Evolutionary conservation across 2,888 invertebrate species (phyloP).

Genomic region (Hemithea aestivaria): DNA sequence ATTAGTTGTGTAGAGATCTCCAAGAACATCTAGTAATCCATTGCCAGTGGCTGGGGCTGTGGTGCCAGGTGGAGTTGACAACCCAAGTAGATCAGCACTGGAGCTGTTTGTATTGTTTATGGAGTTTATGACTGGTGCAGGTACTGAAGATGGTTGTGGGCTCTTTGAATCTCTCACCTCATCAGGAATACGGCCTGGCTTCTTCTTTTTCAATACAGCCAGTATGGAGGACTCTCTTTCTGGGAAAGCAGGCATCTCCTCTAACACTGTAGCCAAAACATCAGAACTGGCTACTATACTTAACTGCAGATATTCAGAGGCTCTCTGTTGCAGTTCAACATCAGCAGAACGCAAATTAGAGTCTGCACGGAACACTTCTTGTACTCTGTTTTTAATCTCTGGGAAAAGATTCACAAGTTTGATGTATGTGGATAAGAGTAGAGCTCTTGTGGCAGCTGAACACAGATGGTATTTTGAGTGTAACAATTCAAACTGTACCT

Average conservation of each 20-base stretch:
- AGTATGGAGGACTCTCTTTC: constrained; percentile 98
- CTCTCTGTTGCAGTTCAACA: constrained; percentile 98
- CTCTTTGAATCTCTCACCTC: constrained; percentile 91
- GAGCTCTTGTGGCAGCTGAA: constrained; percentile 97
- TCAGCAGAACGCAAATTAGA: constrained; percentile 98
- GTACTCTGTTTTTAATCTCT: constrained; percentile 97
- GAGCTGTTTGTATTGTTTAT: constrained; percentile 73
- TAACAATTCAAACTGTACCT: constrained; percentile 97
- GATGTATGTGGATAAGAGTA: constrained; percentile 98
- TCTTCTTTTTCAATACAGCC: constrained; percentile 98
- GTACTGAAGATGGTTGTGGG: constrained; percentile 74
- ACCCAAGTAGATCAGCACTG: constrained; percentile 91
- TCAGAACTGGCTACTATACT: constrained; percentile 98
- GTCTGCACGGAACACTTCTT: constrained; percentile 95
- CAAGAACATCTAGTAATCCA: constrained; percentile 93
- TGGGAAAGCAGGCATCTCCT: constrained; percentile 99
- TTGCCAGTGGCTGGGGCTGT: constrained; percentile 83
- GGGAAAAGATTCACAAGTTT: constrained; percentile 99
- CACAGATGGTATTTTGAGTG: constrained; percentile 99
- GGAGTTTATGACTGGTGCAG: constrained; percentile 72
- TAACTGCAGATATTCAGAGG: constrained; percentile 97
- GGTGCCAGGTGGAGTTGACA: constrained; percentile 91
- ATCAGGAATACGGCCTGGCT: constrained; percentile 96
- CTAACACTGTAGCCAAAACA: constrained; percentile 98
- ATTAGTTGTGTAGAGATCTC: constrained; percentile 88